phyloP scores from a whole-genome alignment of 2,888 invertebrate genomes.

The Xanthostigma xanthostigma region DNA sequence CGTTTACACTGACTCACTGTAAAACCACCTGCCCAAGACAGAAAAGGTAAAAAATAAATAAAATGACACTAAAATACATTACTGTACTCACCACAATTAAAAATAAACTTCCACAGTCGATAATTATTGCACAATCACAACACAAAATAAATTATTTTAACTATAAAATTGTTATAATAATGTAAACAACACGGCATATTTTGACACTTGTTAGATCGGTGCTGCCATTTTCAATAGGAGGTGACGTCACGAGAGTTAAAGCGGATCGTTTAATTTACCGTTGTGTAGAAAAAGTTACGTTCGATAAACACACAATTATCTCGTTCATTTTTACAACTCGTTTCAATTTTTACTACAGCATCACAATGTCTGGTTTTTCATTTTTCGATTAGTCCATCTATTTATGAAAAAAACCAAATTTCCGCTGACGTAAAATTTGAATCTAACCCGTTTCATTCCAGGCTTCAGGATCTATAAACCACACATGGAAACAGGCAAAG shows the following conservation, averaged over 20 bases:
- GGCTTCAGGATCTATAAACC: no score
- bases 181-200: slow-evolving; percentile 8
- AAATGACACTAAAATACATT: background rate
- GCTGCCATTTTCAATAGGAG: slow-evolving; percentile 16
- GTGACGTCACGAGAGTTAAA: slow-evolving; percentile 16
- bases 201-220: slow-evolving; percentile 22
- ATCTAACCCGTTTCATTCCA: no score
- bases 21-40: slow-evolving; percentile 9
- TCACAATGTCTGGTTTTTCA: no score
- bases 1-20: slow-evolving; percentile 6
- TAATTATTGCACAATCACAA: background rate
- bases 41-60: slow-evolving; percentile 8
- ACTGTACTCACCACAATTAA: background rate
- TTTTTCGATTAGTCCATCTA: no score
- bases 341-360: no score
- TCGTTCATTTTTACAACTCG: background rate
- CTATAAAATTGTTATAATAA: background rate
- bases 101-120: background rate
- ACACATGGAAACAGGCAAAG: no score
- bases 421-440: no score
- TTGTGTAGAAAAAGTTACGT: no score
- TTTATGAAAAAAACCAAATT: no score
- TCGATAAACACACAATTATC: background rate
- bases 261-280: no score
- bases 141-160: background rate